phyloP scores from a whole-genome alignment of 2,113 vertebrate species.

The Oceanodroma tethys region DNA sequence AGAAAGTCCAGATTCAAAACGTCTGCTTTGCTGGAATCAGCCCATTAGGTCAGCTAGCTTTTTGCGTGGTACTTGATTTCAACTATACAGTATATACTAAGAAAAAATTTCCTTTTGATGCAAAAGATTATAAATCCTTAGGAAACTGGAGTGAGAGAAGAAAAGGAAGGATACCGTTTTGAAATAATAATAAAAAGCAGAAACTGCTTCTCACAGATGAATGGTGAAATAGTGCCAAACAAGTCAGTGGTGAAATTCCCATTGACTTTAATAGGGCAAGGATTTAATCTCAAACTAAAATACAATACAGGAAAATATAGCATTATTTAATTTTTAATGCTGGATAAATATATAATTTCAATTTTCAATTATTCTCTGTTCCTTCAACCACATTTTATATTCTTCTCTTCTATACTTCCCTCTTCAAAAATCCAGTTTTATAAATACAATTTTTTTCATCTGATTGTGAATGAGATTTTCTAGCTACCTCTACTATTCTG shows the following conservation, averaged over 20 bases:
- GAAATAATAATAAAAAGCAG: background rate
- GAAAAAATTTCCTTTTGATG: background rate
- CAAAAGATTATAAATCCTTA: background rate
- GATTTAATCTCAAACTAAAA: background rate
- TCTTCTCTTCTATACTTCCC: background rate
- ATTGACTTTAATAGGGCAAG: background rate
- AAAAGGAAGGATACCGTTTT: background rate
- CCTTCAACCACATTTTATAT: background rate
- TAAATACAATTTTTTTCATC: background rate
- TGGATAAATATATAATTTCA: background rate
- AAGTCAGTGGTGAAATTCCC: background rate
- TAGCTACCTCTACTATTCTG: background rate
- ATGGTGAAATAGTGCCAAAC: background rate
- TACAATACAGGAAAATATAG: background rate
- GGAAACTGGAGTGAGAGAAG: background rate
- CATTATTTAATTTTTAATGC: background rate
- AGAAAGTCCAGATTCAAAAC: slow-evolving; percentile 69
- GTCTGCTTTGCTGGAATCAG: slow-evolving; percentile 47
- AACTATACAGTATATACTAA: background rate
- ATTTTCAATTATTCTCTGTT: background rate
- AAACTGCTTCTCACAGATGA: background rate
- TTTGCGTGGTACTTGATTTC: slow-evolving; percentile 9
- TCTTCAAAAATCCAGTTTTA: background rate
- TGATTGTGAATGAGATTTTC: background rate
- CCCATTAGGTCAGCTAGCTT: slow-evolving; percentile 22